Evolutionary conservation across 2,888 invertebrate species (phyloP).

Genomic region (Lucinisca nassula): DNA sequence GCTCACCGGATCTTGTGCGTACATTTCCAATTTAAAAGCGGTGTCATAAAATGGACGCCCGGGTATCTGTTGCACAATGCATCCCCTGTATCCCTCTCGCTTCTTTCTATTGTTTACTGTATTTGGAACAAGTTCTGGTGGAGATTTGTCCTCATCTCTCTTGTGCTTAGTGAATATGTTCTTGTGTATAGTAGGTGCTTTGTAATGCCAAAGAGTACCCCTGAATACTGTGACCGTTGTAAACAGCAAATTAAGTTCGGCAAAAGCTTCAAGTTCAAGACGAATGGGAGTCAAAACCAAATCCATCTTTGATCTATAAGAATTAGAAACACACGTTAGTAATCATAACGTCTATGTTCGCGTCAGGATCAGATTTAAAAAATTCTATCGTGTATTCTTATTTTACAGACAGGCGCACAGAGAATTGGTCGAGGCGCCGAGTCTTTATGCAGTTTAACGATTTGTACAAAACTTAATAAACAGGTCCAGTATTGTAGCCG

Average conservation of each 20-base stretch:
- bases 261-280: constrained; percentile 67
- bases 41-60: constrained; percentile 54
- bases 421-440: no score
- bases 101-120: constrained; percentile 17
- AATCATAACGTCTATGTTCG: no score
- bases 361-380: no score
- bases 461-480: no score
- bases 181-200: constrained; percentile 47
- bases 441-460: no score
- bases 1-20: constrained; percentile 65
- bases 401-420: no score
- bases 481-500: no score
- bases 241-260: constrained; percentile 52
- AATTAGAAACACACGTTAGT: no score
- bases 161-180: constrained; percentile 58
- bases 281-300: constrained; percentile 68
- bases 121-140: constrained; percentile 32
- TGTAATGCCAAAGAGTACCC: constrained; percentile 71
- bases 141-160: constrained; percentile 40
- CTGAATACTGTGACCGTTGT: constrained; percentile 64
- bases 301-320: constrained; percentile 70
- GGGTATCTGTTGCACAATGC: constrained; percentile 63
- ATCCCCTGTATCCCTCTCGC: constrained; percentile 45
- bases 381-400: no score
- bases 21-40: constrained; percentile 65